Evolutionary conservation across 1,140 invertebrate species (phyloP).

Genomic region (Theocolax elegans): DNA sequence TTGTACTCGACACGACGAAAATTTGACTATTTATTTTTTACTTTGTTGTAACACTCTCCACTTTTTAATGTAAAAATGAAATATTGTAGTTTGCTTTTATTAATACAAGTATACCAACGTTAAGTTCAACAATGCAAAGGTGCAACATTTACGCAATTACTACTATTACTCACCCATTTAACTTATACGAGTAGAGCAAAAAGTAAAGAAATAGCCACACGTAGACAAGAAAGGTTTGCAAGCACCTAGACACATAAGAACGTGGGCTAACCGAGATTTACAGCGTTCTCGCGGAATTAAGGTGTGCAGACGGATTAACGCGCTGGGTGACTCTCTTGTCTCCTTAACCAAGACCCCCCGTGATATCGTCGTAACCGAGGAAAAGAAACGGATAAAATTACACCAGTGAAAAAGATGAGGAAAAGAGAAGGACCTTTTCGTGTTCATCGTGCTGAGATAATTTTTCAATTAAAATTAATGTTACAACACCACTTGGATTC

Average conservation of each 20-base stretch:
- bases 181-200: too few species aligned
- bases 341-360: neutral
- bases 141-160: too few species aligned
- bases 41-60: too few species aligned
- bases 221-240: neutral
- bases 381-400: neutral
- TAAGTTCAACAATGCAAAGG: too few species aligned
- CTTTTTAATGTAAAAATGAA: too few species aligned
- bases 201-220: neutral
- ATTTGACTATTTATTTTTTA: too few species aligned
- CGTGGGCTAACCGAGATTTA: conserved; percentile 11
- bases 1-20: too few species aligned
- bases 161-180: too few species aligned
- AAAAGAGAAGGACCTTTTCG: neutral
- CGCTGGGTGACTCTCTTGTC: neutral
- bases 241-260: too few species aligned
- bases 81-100: too few species aligned
- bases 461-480: neutral
- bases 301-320: conserved; percentile 22
- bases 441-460: neutral
- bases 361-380: neutral
- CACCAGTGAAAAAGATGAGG: neutral
- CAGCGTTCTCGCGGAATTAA: conserved; percentile 2
- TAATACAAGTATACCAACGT: too few species aligned
- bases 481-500: neutral